Conservation (phyloP, 1,140 invertebrate genomes). For the Caenorhabditis elegans region DNA sequence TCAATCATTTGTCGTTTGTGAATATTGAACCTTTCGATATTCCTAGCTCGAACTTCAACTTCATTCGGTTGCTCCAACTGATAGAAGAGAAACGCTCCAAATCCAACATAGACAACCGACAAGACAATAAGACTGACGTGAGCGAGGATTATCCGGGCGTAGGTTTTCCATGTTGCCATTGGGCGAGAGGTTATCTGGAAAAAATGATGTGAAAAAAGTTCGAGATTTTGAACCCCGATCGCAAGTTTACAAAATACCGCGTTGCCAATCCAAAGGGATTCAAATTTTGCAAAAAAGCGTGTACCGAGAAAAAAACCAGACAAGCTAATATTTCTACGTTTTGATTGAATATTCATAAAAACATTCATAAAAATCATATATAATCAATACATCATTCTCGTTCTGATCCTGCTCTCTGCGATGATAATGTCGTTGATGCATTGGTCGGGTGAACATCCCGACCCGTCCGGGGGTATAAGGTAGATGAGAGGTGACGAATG, state of each 20-base stretch:
- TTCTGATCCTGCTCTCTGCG: not conserved
- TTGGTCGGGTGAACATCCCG: not conserved
- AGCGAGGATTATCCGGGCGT: constrained; percentile 49
- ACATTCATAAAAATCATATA: not conserved
- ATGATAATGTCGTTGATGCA: not conserved
- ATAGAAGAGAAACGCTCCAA: constrained; percentile 49
- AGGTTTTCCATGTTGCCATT: constrained; percentile 50
- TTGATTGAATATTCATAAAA: not conserved
- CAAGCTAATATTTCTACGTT: not conserved
- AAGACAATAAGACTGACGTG: constrained; percentile 51
- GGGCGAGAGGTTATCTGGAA: constrained; percentile 44
- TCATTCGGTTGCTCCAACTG: constrained; percentile 52
- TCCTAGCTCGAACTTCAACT: constrained; percentile 24
- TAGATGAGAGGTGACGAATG: constrained; percentile 32
- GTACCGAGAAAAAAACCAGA: too few species aligned
- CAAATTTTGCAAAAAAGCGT: too few species aligned
- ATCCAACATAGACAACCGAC: constrained; percentile 45
- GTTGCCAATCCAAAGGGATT: too few species aligned
- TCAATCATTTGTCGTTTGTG: constrained; percentile 45
- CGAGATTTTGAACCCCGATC: too few species aligned
- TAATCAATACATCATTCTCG: constrained; percentile 20
- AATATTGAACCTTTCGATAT: constrained; percentile 23
- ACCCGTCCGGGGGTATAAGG: constrained; percentile 25
- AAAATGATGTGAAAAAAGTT: too few species aligned
- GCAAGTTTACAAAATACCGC: too few species aligned